Base-by-base conservation (phyloP, 1,140 invertebrate species). In the Ceratosolen solmsi region DNA sequence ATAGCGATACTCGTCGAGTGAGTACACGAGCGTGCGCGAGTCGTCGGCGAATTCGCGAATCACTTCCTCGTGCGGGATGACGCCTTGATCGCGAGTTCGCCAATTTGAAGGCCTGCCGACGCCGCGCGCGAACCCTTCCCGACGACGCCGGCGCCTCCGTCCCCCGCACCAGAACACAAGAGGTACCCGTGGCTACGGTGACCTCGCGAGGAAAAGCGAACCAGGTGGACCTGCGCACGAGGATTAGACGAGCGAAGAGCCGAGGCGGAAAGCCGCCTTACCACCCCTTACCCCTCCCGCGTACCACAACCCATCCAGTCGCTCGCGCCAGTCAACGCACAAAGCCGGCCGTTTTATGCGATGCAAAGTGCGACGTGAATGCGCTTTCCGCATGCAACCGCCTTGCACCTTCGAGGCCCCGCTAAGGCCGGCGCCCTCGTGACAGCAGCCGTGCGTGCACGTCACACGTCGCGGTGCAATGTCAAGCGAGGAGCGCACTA, bases 41-140 rank as follows among this genome's bases (percentile, higher is more conserved):
- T 20, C 49, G 83, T 58, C 82, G 83, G 86, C 85, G 82, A 86
- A 88, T 89, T 88, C 86, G 88, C 87, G 86, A 88, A 87, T 81
- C 27, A 88, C 87, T 86, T 90, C 84, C 75, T 90, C 82, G 74
- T 4, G 41, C 1, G 56, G 58, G 79, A 86, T 90, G 83, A 58
- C 86, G 27, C 72, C 88, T 87, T 87, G 85, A 65, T 90, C 84
- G 36, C 27, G 58, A 85, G 89, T 90, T 90, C 88, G 89, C 89
- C 89, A 89, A 89, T 89, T 90, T 86, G 89, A 90, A 90, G 89
- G 88, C 89, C 88, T 89, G 89, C 84, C 88, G 86, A 86, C 87
- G 30, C 13, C 86, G 86, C 86, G 86, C 84, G 85, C 83, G 85
- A 86, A 87, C 84, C 87, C 84, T 87, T 87, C 60, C 49, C 9